phyloP scores from a whole-genome alignment of 2,797 vertebrate species.

The Esox masquinongy region DNA sequence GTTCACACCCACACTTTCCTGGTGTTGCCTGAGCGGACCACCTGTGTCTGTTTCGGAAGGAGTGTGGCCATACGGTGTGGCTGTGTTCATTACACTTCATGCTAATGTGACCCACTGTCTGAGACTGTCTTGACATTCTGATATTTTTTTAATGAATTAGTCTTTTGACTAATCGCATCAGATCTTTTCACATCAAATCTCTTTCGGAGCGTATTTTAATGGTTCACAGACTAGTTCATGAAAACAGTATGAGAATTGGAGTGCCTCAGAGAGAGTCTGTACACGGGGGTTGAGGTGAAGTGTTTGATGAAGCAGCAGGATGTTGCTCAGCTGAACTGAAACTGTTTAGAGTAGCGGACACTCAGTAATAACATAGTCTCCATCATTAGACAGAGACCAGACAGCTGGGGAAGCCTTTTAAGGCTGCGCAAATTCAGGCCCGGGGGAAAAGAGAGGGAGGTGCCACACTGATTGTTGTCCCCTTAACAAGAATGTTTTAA shows the following conservation, averaged over 20 bases:
- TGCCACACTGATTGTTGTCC: constrained; percentile 37
- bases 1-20: no score
- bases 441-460: constrained; percentile 27
- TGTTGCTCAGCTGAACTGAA: constrained; percentile 8
- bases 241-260: neutral
- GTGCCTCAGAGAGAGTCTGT: constrained; percentile 25
- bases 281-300: constrained; percentile 7
- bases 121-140: no score
- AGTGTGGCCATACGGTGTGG: no score
- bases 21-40: no score
- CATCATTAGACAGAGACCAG: constrained; percentile 58
- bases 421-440: constrained; percentile 34
- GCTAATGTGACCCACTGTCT: no score
- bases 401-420: constrained; percentile 71
- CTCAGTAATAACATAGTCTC: constrained; percentile 67
- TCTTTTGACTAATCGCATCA: no score
- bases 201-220: no score
- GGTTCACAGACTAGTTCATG: no score
- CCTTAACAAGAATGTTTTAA: constrained; percentile 37
- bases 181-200: no score
- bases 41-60: no score
- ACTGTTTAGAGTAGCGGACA: constrained; percentile 70
- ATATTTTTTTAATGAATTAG: no score
- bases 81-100: no score
- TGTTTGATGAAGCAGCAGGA: neutral